These are phyloP conservation scores for Melanophora roralis DNA, from an alignment of 2,888 invertebrate genomes.

Conservation along the genomic window DNA sequence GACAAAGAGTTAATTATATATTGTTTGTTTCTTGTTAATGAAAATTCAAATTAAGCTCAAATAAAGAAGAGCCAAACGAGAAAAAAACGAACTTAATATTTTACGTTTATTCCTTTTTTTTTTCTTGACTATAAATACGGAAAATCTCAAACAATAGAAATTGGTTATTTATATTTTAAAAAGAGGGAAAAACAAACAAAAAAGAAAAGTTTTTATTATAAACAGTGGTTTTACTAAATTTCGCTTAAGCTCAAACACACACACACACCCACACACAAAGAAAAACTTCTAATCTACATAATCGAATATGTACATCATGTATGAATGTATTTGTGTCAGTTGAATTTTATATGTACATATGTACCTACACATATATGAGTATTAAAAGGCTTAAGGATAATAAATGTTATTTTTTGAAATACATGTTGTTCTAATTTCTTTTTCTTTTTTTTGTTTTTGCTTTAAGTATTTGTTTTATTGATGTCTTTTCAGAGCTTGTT, in stretches of 20 bases:
- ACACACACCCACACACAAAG: background rate
- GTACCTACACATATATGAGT: constrained; percentile 7
- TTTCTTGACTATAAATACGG: constrained; percentile 27
- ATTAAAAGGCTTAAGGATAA: constrained; percentile 61
- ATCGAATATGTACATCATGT: too few relatives aligned
- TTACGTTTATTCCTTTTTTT: constrained; percentile 30
- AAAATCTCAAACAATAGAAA: constrained; percentile 42
- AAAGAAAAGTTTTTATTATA: constrained; percentile 30
- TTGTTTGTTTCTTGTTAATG: constrained; percentile 58
- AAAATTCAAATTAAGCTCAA: constrained; percentile 58
- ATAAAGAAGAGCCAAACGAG: background rate
- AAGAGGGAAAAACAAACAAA: background rate
- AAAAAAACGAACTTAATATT: constrained; percentile 2
- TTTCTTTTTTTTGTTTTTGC: background rate
- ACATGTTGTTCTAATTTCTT: constrained; percentile 43
- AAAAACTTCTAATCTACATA: too few relatives aligned
- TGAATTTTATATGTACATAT: background rate
- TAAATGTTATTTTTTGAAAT: constrained; percentile 60
- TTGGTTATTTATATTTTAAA: constrained; percentile 28
- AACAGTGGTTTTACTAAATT: constrained; percentile 22
- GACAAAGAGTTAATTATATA: constrained; percentile 44
- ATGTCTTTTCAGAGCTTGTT: constrained; percentile 37
- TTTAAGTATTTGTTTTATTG: constrained; percentile 58
- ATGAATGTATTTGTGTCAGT: too few relatives aligned
- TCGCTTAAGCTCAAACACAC: background rate